Evolutionary conservation across 2,113 vertebrate species (phyloP).

Genomic region (Asarcornis scutulata): DNA sequence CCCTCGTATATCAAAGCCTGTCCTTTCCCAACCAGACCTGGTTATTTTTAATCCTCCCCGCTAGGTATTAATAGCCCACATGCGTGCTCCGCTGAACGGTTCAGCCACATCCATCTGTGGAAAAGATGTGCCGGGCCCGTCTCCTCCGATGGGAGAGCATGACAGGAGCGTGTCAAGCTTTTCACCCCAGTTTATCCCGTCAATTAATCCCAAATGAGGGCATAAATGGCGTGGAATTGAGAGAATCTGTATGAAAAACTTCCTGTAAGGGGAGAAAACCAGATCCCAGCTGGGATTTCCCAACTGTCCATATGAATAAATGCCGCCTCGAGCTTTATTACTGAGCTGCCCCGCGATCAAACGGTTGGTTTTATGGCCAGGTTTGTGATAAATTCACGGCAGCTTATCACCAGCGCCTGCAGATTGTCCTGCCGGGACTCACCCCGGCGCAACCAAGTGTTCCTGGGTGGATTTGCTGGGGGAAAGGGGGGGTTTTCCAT

Average conservation of each 20-base stretch:
- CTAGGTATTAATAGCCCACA: neutral
- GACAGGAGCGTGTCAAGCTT: neutral
- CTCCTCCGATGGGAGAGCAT: neutral
- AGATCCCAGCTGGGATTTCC: neutral
- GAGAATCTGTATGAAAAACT: neutral
- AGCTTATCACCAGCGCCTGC: neutral
- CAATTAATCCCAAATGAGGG: accelerated
- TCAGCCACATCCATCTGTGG: neutral
- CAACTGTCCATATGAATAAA: neutral
- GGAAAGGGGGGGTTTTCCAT: neutral
- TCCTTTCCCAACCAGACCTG: neutral
- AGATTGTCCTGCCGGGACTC: neutral
- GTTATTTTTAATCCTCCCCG: neutral
- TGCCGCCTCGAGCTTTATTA: neutral
- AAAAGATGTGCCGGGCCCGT: neutral
- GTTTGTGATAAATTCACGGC: neutral
- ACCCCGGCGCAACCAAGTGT: too few relatives aligned
- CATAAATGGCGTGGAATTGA: neutral
- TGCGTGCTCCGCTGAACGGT: neutral
- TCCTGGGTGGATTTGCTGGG: too few relatives aligned
- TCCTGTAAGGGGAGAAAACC: neutral
- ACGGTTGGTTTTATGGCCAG: neutral
- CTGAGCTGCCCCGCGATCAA: neutral
- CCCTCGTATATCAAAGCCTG: neutral
- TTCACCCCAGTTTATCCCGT: neutral